Base-by-base conservation (phyloP, 1,140 invertebrate species). In the Phymorhynchus buccinoides region DNA sequence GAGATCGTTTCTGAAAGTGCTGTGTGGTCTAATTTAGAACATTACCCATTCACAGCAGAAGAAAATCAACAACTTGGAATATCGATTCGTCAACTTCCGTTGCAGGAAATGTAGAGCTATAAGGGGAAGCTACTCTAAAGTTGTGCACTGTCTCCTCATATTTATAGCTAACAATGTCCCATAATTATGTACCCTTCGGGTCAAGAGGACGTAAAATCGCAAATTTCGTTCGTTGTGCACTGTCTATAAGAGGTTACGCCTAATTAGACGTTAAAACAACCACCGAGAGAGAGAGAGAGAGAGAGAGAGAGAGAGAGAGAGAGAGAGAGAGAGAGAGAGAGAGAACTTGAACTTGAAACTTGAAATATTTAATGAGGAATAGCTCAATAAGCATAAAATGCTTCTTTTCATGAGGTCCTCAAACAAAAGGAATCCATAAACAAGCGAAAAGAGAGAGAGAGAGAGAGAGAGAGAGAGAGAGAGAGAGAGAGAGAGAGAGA, bases 71-170 rank as follows among this genome's bases (percentile, higher is more conserved):
- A 18, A 52, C 22, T 52, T n/a, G n/a, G n/a, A 52, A 52, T 18
- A 27, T 73, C 81, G 81, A 83, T 83, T 83, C 66, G 81, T 83
- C 81, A 83, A 83, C 81, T 83, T 83, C 81, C 81, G 81, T 62
- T 62, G 39, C 66, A 6, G 66, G 62, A 52, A 66, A 48, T 52
- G 41, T 37, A 62, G 62, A 3, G 68, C 16, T 30, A 83, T n/a
- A n/a, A n/a, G 30, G 81, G 81, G 81, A 73, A 18, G 39, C 62
- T 6, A 83, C 62, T 83, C 62, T 16, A 66, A 7, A 81, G 27
- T 39, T n/a, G 35, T 22, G 41, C 35, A 35, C n/a, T 77, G 73
- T 0, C 41, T 37, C 18, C 14, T 42, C 6, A 35, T 6, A n/a
- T 66, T 30, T 14, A 30, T 66, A 7, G n/a, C 62, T n/a, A n/a